Conservation (phyloP, 2,888 invertebrate species). For the Drosophila fungiperda region DNA sequence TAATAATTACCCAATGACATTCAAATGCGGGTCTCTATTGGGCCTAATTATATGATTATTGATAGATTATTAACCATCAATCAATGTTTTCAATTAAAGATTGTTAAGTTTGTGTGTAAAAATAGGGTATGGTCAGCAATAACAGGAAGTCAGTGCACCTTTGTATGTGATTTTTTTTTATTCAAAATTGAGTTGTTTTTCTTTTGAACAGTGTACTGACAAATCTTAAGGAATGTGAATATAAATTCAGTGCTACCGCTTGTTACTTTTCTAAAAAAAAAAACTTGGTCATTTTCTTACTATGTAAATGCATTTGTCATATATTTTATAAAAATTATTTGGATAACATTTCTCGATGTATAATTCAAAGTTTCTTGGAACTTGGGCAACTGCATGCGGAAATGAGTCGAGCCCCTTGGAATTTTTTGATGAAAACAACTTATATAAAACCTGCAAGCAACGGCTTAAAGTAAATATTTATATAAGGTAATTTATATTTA, state of each 20-base stretch:
- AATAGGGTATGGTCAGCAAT: conserved; percentile 9
- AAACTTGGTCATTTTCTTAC: not conserved
- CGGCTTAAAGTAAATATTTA: conserved; percentile 2
- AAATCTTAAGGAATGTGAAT: conserved; percentile 5
- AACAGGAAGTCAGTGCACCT: not conserved
- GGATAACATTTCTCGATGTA: not conserved
- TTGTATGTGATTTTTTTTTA: too few relatives aligned
- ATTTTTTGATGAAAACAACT: conserved; percentile 53
- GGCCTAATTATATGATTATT: conserved; percentile 19
- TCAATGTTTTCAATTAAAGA: conserved; percentile 4
- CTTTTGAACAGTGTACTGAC: not conserved
- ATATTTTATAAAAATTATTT: conserved; percentile 9
- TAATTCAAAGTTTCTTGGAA: conserved; percentile 21
- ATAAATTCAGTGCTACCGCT: not conserved
- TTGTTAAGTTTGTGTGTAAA: not conserved
- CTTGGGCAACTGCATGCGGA: conserved; percentile 42
- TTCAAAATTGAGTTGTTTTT: not conserved
- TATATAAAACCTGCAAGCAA: conserved; percentile 30
- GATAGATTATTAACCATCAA: conserved; percentile 24
- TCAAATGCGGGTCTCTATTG: conserved; percentile 17
- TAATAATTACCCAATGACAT: conserved; percentile 11
- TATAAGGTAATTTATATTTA: not conserved
- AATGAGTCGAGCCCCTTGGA: conserved; percentile 69
- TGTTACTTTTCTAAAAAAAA: not conserved
- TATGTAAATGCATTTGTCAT: not conserved